Conservation (phyloP, 2,797 vertebrate genomes). For the Enteromius thamalakanensis region DNA sequence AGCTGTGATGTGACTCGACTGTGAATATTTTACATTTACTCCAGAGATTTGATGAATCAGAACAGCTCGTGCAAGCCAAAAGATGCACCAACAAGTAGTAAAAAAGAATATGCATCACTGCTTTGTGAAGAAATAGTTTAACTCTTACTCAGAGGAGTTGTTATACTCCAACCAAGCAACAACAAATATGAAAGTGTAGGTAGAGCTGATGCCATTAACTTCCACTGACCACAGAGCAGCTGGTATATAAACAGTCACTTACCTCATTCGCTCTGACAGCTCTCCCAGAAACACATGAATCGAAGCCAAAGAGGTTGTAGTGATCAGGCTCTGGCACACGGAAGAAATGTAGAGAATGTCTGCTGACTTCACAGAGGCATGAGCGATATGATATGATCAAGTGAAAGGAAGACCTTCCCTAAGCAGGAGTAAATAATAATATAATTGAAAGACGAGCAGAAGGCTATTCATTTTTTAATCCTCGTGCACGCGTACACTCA, state of each 20-base stretch:
- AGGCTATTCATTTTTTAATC: not conserved
- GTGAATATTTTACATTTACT: not conserved
- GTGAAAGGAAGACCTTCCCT: conserved; percentile 14
- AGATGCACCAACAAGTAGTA: not conserved
- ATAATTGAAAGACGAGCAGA: conserved; percentile 18
- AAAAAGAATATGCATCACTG: conserved; percentile 1
- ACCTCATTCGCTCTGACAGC: conserved; percentile 19
- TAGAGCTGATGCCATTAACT: conserved; percentile 14
- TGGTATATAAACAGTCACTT: conserved; percentile 26
- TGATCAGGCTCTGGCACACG: conserved; percentile 9
- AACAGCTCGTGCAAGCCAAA: not conserved
- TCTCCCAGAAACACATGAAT: not conserved
- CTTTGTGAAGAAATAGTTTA: not conserved
- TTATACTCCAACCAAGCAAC: not conserved
- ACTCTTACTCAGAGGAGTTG: conserved; percentile 9
- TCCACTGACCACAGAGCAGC: conserved; percentile 29
- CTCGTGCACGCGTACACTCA: conserved; percentile 3
- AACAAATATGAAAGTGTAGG: conserved; percentile 29
- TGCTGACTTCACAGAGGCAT: conserved; percentile 21
- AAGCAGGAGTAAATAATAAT: conserved; percentile 14
- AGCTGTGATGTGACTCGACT: not conserved
- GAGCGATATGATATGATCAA: conserved; percentile 33
- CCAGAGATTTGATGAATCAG: not conserved
- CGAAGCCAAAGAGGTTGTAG: conserved; percentile 24
- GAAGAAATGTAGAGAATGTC: conserved; percentile 25